These are phyloP conservation scores for Drosophila willistoni DNA, from an alignment of 1,140 invertebrate species.

Conservation along the genomic window DNA sequence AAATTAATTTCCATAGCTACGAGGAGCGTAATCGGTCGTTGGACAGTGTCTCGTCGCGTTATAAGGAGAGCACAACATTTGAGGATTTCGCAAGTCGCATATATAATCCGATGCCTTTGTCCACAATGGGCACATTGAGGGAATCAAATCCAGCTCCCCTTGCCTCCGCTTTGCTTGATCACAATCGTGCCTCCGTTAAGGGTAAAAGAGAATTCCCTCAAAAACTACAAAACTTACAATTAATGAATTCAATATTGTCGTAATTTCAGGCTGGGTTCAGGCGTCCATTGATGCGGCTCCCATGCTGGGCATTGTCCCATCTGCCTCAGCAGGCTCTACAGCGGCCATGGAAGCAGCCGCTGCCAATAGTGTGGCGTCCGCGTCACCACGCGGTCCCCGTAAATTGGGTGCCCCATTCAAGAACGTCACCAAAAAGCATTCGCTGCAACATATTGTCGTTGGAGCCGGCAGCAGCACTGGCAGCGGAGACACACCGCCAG, in stretches of 20 bases:
- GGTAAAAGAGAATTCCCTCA: conserved; percentile 39
- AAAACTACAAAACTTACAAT: background rate
- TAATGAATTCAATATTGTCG: background rate
- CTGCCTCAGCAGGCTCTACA: conserved; percentile 73
- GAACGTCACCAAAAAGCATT: conserved; percentile 81
- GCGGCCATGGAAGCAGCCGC: conserved; percentile 71
- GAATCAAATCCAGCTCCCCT: conserved; percentile 80
- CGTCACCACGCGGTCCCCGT: conserved; percentile 84
- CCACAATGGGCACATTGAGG: conserved; percentile 58
- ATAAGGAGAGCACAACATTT: conserved; percentile 95
- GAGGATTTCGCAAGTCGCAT: conserved; percentile 95
- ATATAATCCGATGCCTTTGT: conserved; percentile 89
- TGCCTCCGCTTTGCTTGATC: conserved; percentile 84
- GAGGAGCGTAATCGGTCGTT: conserved; percentile 94
- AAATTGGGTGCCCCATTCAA: conserved; percentile 84
- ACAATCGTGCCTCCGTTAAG: conserved; percentile 78
- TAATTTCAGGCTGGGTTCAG: conserved; percentile 73
- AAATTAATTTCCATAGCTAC: conserved; percentile 86
- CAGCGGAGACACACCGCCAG: conserved; percentile 83
- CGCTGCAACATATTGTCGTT: conserved; percentile 73
- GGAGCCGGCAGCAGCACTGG: conserved; percentile 48
- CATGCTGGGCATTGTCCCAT: conserved; percentile 64
- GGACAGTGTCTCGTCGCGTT: conserved; percentile 93
- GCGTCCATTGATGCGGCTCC: conserved; percentile 74
- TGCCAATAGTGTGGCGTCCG: conserved; percentile 48